Evolutionary conservation across 2,113 vertebrate species (phyloP), one percentile per base, ranked within the genome.

Genomic region (Vulpes ferrilata): DNA sequence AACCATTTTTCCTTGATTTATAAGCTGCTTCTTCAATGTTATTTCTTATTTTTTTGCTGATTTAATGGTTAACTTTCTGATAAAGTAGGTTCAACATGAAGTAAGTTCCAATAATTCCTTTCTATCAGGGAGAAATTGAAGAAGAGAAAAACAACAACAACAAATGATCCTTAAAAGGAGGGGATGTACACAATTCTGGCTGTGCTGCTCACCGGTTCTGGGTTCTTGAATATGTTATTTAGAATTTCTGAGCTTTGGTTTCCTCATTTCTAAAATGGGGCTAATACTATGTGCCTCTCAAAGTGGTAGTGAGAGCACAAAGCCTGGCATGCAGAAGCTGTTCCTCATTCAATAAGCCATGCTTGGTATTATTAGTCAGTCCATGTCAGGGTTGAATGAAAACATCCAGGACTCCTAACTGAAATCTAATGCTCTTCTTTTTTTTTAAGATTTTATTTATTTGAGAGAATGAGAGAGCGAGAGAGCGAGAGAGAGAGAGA

Each of bases 181-280:
- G 51, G 17, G 2, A 3, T 3, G 11, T 23, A 48, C 0, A 19
- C 5, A 57, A 11, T 30, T 55, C 2, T 32, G 7, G 2, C 4
- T 78, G 30, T 64, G 57, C n/a, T 71, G 8, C 22, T 88, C 64
- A 22, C 62, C 5, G 27, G n/a, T 38, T 85, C 23, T 64, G 43
- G 19, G 32, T 57, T 83, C 82, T 60, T 48, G 23, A 64, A n/a
- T 15, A 76, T 17, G 12, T 76, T 81, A 25, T 23, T 81, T 43
- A 57, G 22, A 10, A 79, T 84, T 96, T 59, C n/a, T 7, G 17
- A 84, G 22, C 55, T 71, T 69, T 27, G 16, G 48, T 59, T 80
- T 71, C 6, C 57, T 79, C 20, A 67, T 67, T 35, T 95, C 30
- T 59, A 81, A 88, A 86, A 43, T 51, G 30, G 48, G 11, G 1